Base-by-base conservation (phyloP, 2,113 vertebrate species). In the Spheniscus mendiculus region DNA sequence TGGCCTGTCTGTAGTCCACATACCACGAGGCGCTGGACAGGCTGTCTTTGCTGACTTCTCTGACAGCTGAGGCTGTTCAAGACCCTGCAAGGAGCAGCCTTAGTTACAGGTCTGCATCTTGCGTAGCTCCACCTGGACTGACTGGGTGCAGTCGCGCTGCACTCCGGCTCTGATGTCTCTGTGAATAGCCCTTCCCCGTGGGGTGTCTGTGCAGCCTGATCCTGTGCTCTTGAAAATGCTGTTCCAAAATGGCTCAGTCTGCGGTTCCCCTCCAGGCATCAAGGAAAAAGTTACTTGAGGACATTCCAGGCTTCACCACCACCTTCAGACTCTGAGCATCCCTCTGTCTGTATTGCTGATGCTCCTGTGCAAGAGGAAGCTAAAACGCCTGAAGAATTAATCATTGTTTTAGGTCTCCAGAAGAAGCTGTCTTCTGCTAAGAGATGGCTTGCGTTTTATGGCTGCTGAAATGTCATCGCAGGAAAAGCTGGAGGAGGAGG, bases 401-500 rank as follows among this genome's bases (percentile, higher is more conserved):
- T 95, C 91, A 94, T 62, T 90, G 82, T 66, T 95, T 52, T 77
- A 67, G 50, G 82, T 94, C 74, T 88, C 63, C 69, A 58, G 67
- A 52, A 93, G 87, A 80, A 90, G 49, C 59, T 85, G 84, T 92
- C 82, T 66, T 82, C 42, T 96, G 61, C 73, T 69, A 22, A 52
- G 87, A 73, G 81, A 59, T 30, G 84, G 25, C 55, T 76, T 44
- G 85, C 5, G 2, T 79, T 89, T 63, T 38, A 42, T 38, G 72
- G 91, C 93, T 95, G 82, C 71, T 88, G 83, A 96, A 96, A 96
- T 95, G 95, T 93, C 94, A 93, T 59, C 5, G 40, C 84, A 91
- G 95, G 93, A 93, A 91, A 95, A 90, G 74, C 72, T 93, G 89
- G 79, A 94, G 96, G 91, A 97, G 92, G 92, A 94, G 94, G 83